A percentile compares a stretch with the other conserved stretches of the same genome.
Evolutionary conservation across 2,888 invertebrate species (phyloP).

Genomic region (Chalcis sispes): DNA sequence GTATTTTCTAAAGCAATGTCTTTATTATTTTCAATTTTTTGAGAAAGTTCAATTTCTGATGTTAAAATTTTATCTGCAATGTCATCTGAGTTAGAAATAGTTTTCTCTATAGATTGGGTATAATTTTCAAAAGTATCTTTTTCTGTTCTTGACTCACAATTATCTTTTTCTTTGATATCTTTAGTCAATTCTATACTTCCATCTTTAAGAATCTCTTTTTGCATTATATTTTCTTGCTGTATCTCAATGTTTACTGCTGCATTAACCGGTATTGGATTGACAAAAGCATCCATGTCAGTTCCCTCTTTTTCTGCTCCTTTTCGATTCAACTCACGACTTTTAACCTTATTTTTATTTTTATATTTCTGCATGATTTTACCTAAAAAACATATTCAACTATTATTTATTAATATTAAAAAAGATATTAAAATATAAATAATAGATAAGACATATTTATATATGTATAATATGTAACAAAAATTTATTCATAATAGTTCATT

Average conservation of each 20-base stretch:
- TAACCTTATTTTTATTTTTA: constrained; percentile 76
- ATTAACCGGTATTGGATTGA: constrained; percentile 63
- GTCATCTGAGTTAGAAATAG: constrained; percentile 11
- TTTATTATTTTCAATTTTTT: constrained; percentile 37
- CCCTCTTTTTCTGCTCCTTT: constrained; percentile 80
- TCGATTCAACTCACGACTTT: constrained; percentile 78
- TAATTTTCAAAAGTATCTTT: constrained; percentile 16
- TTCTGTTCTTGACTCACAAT: constrained; percentile 67
- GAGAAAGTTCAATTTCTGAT: constrained; percentile 25
- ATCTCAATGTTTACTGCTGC: constrained; percentile 60
- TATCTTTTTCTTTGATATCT: constrained; percentile 67
- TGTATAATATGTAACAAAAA: neutral
- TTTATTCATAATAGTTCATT: neutral
- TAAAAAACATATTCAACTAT: too few relatives aligned
- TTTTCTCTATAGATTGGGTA: constrained; percentile 7
- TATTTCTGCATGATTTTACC: constrained; percentile 76
- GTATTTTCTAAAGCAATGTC: constrained; percentile 33
- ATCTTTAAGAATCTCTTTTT: constrained; percentile 58
- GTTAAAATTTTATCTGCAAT: neutral
- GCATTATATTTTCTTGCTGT: constrained; percentile 52
- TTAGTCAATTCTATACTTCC: constrained; percentile 62
- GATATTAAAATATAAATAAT: neutral
- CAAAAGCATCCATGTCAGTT: constrained; percentile 80
- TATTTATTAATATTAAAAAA: neutral
- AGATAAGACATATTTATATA: neutral